These are phyloP conservation scores for Tetropium fuscum DNA, from an alignment of 2,888 invertebrate species.

Conservation along the genomic window DNA sequence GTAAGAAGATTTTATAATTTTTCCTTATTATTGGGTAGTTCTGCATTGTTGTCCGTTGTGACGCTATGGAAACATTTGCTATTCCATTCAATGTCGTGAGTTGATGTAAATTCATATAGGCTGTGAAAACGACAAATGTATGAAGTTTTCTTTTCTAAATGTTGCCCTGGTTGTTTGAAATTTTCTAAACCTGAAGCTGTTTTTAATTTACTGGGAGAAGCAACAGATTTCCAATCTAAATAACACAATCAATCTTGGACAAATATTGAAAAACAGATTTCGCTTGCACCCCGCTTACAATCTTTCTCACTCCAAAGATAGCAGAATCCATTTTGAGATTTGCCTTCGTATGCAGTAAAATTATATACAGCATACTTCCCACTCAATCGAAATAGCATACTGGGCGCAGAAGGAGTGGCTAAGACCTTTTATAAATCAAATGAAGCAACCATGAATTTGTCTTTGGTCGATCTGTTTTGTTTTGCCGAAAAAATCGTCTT, in stretches of 20 bases:
- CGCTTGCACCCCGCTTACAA: too few species aligned
- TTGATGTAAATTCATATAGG: conserved; percentile 5
- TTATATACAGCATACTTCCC: conserved; percentile 52
- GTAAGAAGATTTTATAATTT: conserved; percentile 13
- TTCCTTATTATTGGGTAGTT: conserved; percentile 18
- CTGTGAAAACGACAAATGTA: conserved; percentile 11
- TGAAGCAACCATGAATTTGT: conserved; percentile 26
- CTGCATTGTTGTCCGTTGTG: too few species aligned
- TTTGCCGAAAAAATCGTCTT: conserved; percentile 3
- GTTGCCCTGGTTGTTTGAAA: background rate
- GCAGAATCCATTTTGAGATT: too few species aligned
- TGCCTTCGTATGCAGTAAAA: conserved; percentile 51
- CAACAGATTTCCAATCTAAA: background rate
- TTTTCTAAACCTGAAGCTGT: background rate
- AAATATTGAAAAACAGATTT: too few species aligned
- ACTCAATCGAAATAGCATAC: conserved; percentile 45
- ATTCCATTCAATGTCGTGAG: conserved; percentile 17
- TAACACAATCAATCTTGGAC: conserved; percentile 46
- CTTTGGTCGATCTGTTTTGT: conserved; percentile 1
- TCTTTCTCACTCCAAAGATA: too few species aligned
- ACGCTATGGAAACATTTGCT: too few species aligned
- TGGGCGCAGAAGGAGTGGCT: conserved; percentile 46
- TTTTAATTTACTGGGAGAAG: background rate
- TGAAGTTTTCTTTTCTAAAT: conserved; percentile 1
- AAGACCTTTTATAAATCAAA: conserved; percentile 47